Evolutionary conservation across 2,888 invertebrate genomes (phyloP).

Genomic region (Ischnura elegans): DNA sequence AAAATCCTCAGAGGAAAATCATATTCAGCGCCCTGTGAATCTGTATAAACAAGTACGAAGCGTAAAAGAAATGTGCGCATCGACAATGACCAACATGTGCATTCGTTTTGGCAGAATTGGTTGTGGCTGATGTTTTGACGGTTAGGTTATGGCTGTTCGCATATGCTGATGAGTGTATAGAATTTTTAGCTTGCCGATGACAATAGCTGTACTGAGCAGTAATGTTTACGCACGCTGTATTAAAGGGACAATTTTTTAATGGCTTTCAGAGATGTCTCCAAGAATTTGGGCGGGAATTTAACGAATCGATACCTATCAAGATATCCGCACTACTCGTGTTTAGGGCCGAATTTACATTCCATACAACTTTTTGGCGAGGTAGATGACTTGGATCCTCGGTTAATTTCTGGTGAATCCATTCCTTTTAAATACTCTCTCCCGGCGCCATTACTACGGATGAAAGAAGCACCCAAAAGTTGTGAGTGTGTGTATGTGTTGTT

Average conservation of each 20-base stretch:
- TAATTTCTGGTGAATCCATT: neutral
- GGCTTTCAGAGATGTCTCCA: neutral
- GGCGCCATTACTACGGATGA: neutral
- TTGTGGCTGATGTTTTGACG: too few species aligned
- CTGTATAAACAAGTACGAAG: neutral
- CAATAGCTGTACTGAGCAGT: too few species aligned
- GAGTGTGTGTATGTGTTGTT: too few species aligned
- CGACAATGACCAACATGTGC: too few species aligned
- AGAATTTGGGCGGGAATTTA: neutral
- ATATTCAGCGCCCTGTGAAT: too few species aligned
- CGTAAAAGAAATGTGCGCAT: neutral
- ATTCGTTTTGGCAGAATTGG: too few species aligned
- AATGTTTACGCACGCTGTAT: too few species aligned
- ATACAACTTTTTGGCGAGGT: neutral
- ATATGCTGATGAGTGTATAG: too few species aligned
- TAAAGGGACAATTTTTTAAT: neutral
- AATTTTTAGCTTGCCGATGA: too few species aligned
- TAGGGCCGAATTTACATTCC: conserved; percentile 28
- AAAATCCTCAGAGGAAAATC: too few species aligned
- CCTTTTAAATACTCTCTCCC: conserved; percentile 30
- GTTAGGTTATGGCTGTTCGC: too few species aligned
- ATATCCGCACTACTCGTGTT: neutral
- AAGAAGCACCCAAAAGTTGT: neutral
- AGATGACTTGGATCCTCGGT: neutral
- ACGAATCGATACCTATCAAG: neutral